Evolutionary conservation across 1,140 invertebrate genomes (phyloP), one percentile per base, ranked within the genome.

Genomic region (Cryptotermes secundus): DNA sequence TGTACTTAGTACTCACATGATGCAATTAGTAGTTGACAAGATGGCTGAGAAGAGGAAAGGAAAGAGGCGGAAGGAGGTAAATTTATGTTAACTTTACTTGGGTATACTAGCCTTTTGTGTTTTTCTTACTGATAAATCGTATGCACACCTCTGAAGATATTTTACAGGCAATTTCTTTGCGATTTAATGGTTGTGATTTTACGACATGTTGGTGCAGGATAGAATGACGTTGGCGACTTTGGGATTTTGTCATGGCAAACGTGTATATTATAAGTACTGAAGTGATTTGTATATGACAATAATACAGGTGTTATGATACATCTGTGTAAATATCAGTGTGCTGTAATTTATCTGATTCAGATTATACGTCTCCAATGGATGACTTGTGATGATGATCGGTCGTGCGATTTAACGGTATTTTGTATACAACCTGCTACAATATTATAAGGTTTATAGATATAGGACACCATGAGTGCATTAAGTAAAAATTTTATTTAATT

Each of bases 1-100:
- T 38, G 4, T 38, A 38, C 4, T 14, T 24, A 83, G 9, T 83
- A 36, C 45, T 79, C 49, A 72, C 36, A 65, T 49, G 49, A 31
- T 31, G 34, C 79, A 49, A 34, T 45, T 38, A 38, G 84, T 79
- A 84, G 85, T 88, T 89, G 86, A 87, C 90, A 93, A 91, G 88
- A 95, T 95, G 94, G 94, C 94, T 90, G 95, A 95, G 87, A 95
- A 94, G 89, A 93, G 92, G 88, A 94, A 94, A 92, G 93, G 91
- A 87, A 93, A 93, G 89, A 95, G 94, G 87, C 93, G 94, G 85
- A 95, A 94, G 92, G 94, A 95, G 89, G 94, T 94, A 91, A 92
- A 84, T 84, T 38, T n/a, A 0, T 49, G n/a, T 31, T 31, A n/a
- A n/a, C 35, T 81, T 81, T 34, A 81, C 24, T 31, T 81, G 19